Base-by-base conservation (phyloP, 2,888 invertebrate genomes). In the Microctonus aethiopoides region DNA sequence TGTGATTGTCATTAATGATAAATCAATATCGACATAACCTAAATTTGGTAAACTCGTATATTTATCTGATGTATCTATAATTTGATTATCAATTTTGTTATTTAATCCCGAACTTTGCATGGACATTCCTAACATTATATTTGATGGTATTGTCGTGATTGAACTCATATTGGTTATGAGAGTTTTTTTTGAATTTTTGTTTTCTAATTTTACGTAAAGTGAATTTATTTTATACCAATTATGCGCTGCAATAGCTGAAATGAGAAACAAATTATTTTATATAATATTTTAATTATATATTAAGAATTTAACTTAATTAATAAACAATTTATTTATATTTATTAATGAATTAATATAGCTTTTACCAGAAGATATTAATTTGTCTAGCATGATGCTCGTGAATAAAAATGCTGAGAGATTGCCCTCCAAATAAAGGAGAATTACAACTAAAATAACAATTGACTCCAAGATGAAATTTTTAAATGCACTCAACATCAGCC, bases 401-500 rank as follows among this genome's bases (percentile, higher is more conserved):
- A 83, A 57, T 4, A 80, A 70, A 9, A 61, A 39, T 0, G 70
- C 63, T 0, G 83, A 74, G 9, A 81, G 72, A 10, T 70, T 70
- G 16, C 70, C 71, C 26, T 78, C 76, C 29, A 73, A 63, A 75
- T 80, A 82, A 13, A 83, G 74, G 10, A 80, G 34, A 2, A 80
- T 34, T 0, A 78, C 75, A 3, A 82, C 69, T 0, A 68, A 29
- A 0, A 81, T 39, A 1, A 80, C 74, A 16, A 83, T 52, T 0
- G 78, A 67, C 70, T 85, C 84, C 13, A 83, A 76, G 5, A 80
- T 36, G 34, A 84, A 71, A 57, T 82, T 80, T 63, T 83, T 80
- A 11, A 85, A 70, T 9, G 80, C 80, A 29, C 81, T 82, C 3
- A 83, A 62, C 6, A 79, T 71, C 36, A 86, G 68, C 86, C 86